A percentile compares a stretch with the other conserved stretches of the same genome.
Evolutionary conservation across 2,797 vertebrate species (phyloP).

Genomic region (Holocentrus rufus): DNA sequence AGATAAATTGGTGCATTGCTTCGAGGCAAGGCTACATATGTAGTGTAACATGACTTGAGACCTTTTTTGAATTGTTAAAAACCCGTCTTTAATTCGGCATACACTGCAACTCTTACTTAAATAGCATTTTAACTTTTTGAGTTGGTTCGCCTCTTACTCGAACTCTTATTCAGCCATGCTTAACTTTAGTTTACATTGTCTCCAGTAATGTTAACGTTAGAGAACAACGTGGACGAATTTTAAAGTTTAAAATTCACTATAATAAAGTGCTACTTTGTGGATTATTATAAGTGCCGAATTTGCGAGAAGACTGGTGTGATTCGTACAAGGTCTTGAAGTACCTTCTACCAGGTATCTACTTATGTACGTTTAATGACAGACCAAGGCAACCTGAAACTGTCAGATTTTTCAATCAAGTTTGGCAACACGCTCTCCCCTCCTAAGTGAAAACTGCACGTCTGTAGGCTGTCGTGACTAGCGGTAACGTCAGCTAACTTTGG

Average conservation of each 20-base stretch:
- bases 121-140: background rate
- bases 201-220: slow-evolving; percentile 12
- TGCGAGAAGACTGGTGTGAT: background rate
- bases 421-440: background rate
- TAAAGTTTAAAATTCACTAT: slow-evolving; percentile 9
- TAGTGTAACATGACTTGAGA: no score
- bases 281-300: background rate
- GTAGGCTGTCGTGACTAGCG: slow-evolving; percentile 13
- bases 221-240: slow-evolving; percentile 6
- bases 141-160: no score
- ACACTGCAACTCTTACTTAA: background rate
- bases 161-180: no score
- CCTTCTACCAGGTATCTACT: no score
- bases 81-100: no score
- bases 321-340: no score
- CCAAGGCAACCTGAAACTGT: no score
- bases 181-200: background rate
- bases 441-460: slow-evolving; percentile 41
- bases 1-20: no score
- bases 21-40: no score
- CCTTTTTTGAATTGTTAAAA: no score
- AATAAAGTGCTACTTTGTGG: background rate
- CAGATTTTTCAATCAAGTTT: no score
- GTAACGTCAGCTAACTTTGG: slow-evolving; percentile 72
- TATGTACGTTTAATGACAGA: accelerated